Percentiles rank a stretch among this genome's conserved stretches.
Evolutionary conservation across 2,888 invertebrate genomes (phyloP).

Genomic region (Cyclophora punctaria): DNA sequence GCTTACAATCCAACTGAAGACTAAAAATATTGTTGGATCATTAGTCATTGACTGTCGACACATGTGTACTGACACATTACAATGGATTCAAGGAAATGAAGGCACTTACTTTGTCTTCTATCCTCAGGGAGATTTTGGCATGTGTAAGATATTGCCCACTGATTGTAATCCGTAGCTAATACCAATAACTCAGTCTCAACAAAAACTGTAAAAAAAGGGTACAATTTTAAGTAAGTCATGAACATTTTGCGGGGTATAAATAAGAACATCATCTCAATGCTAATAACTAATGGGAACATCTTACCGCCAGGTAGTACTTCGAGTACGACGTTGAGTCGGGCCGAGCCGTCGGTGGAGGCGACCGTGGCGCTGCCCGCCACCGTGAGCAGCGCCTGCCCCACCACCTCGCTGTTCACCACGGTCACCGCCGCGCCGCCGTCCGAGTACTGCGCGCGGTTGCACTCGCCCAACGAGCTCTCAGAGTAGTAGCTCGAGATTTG

Average conservation of each 20-base stretch:
- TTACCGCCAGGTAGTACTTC: slow-evolving; percentile 37
- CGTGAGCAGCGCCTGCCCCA: slow-evolving; percentile 44
- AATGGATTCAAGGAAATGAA: no score
- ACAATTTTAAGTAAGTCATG: no score
- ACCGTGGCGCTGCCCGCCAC: slow-evolving; percentile 46
- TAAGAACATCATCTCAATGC: no score
- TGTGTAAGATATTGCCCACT: slow-evolving; percentile 78
- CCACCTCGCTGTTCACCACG: slow-evolving; percentile 41
- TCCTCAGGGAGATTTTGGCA: slow-evolving; percentile 67
- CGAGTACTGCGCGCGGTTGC: slow-evolving; percentile 74
- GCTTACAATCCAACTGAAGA: slow-evolving; percentile 52
- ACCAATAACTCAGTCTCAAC: slow-evolving; percentile 56
- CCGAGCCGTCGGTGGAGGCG: slow-evolving; percentile 34
- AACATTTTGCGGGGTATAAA: no score
- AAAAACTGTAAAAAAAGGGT: slow-evolving; percentile 24
- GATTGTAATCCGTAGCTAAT: slow-evolving; percentile 78
- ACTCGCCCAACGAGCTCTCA: slow-evolving; percentile 74
- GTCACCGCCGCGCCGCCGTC: slow-evolving; percentile 28
- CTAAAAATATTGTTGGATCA: slow-evolving; percentile 23
- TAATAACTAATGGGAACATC: neutral
- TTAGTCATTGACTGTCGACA: no score
- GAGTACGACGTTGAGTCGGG: slow-evolving; percentile 41
- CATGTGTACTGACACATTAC: slow-evolving; percentile 28
- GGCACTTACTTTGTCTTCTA: slow-evolving; percentile 55
- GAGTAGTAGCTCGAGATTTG: slow-evolving; percentile 77